A percentile compares a stretch with the other conserved stretches of the same genome.
Conservation (phyloP, 2,113 vertebrate species). For the Oreochromis spilurus region DNA sequence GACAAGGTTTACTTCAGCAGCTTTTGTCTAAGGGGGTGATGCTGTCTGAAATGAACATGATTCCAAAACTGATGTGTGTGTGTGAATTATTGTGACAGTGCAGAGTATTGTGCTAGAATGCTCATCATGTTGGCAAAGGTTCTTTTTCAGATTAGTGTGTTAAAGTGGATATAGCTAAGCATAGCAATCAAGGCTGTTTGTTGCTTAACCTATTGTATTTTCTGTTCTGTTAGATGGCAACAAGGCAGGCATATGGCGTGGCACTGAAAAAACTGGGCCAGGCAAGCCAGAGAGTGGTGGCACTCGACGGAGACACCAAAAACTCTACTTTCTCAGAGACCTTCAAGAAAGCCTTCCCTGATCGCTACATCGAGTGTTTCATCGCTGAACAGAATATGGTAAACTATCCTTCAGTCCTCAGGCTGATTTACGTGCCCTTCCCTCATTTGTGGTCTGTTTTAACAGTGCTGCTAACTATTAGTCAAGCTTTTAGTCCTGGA, state of each 20-base stretch:
- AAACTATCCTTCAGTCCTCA: background rate
- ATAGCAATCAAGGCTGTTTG: background rate
- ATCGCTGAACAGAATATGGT: conserved; percentile 88
- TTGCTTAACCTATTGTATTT: background rate
- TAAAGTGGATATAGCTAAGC: background rate
- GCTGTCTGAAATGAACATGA: background rate
- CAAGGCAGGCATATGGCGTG: conserved; percentile 78
- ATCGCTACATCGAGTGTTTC: conserved; percentile 83
- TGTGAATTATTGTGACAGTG: background rate
- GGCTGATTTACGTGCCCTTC: background rate
- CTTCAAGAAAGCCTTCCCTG: conserved; percentile 80
- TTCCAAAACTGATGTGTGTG: background rate
- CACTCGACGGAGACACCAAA: conserved; percentile 83
- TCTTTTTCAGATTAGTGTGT: background rate
- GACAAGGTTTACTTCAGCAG: too few relatives aligned
- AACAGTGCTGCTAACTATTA: background rate
- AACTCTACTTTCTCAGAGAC: conserved; percentile 82
- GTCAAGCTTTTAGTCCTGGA: background rate
- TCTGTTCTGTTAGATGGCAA: conserved; percentile 70
- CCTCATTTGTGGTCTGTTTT: background rate
- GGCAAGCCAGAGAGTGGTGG: conserved; percentile 74
- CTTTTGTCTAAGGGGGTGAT: accelerated
- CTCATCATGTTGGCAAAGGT: background rate
- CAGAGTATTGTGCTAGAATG: background rate
- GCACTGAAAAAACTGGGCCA: conserved; percentile 79